Percentiles rank a stretch among this genome's conserved stretches.
Conservation (phyloP, 2,888 invertebrate genomes). For the Eutolmus rufibarbis region DNA sequence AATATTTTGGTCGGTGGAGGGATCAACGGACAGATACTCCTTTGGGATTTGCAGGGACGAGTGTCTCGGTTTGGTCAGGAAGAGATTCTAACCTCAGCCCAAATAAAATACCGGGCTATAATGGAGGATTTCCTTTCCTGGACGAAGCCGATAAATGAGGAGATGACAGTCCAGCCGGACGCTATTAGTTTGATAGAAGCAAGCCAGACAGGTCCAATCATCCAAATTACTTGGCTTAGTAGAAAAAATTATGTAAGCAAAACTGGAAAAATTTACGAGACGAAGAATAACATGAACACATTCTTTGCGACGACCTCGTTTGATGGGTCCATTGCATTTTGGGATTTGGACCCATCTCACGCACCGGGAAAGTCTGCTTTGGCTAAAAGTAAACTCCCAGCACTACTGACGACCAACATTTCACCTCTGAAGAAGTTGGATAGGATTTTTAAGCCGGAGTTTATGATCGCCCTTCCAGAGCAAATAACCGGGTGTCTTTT, state of each 20-base stretch:
- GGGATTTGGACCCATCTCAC: slow-evolving; percentile 68
- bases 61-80: slow-evolving; percentile 70
- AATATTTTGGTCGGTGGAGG: slow-evolving; percentile 77
- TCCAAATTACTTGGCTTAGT: slow-evolving; percentile 74
- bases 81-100: slow-evolving; percentile 69
- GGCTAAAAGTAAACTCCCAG: slow-evolving; percentile 64
- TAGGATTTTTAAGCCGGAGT: slow-evolving; percentile 70
- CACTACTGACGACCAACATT: slow-evolving; percentile 67
- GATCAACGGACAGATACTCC: slow-evolving; percentile 73
- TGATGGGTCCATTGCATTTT: slow-evolving; percentile 75
- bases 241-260: slow-evolving; percentile 68
- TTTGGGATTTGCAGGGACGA: slow-evolving; percentile 75
- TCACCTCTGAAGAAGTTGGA: slow-evolving; percentile 70
- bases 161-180: slow-evolving; percentile 68
- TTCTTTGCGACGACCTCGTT: slow-evolving; percentile 73
- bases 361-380: slow-evolving; percentile 48
- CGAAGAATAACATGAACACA: slow-evolving; percentile 62
- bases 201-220: slow-evolving; percentile 72
- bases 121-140: slow-evolving; percentile 72
- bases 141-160: slow-evolving; percentile 71
- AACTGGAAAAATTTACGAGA: slow-evolving; percentile 65
- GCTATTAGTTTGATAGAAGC: slow-evolving; percentile 69
- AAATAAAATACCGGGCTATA: slow-evolving; percentile 69
- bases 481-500: slow-evolving; percentile 60
- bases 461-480: slow-evolving; percentile 64